Percentiles rank a stretch among this genome's conserved stretches.
phyloP scores from a whole-genome alignment of 2,797 vertebrate species.

The Thamnophis elegans region DNA sequence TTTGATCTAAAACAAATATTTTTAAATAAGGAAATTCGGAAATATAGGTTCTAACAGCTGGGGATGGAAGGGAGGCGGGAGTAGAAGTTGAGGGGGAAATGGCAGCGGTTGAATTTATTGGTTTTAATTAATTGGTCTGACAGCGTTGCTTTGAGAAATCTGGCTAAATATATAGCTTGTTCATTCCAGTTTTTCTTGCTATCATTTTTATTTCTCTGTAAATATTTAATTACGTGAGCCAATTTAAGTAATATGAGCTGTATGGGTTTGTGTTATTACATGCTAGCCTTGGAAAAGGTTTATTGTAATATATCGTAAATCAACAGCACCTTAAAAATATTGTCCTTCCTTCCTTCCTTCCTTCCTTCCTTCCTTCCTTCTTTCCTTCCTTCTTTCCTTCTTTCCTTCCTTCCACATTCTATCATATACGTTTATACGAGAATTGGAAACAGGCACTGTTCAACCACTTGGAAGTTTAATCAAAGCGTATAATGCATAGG shows the following conservation, averaged over 20 bases:
- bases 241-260: slow-evolving; percentile 49
- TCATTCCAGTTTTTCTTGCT: slow-evolving; percentile 46
- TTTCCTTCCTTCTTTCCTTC: no score
- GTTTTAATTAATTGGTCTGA: slow-evolving; percentile 65
- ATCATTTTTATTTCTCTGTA: slow-evolving; percentile 50
- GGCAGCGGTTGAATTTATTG: slow-evolving; percentile 58
- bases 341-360: neutral
- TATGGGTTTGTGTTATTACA: slow-evolving; percentile 40
- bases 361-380: neutral
- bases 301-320: slow-evolving; percentile 41
- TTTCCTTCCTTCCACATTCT: neutral
- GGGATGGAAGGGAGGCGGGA: neutral
- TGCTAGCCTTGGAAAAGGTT: slow-evolving; percentile 25
- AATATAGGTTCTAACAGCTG: slow-evolving; percentile 9
- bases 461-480: neutral
- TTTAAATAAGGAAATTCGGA: slow-evolving; percentile 12
- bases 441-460: neutral
- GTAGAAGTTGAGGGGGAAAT: neutral
- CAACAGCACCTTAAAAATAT: neutral
- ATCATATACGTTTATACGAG: neutral
- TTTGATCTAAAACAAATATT: neutral
- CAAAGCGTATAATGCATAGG: neutral
- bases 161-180: slow-evolving; percentile 57
- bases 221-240: slow-evolving; percentile 65
- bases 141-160: slow-evolving; percentile 52